Evolutionary conservation across 2,113 vertebrate species (phyloP).

Genomic region (Eulemur macaco): DNA sequence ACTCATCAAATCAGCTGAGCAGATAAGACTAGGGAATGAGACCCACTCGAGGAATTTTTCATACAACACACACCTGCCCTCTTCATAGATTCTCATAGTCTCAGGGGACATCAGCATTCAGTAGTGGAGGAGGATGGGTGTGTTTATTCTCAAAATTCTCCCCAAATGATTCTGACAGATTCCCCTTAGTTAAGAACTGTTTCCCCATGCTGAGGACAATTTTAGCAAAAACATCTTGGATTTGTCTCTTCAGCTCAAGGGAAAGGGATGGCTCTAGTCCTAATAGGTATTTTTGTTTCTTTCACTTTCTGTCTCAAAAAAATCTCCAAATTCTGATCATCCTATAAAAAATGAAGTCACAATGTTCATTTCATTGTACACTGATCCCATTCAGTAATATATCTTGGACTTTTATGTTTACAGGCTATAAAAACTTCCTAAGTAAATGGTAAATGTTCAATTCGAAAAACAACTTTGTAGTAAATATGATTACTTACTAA

Average conservation of each 20-base stretch:
- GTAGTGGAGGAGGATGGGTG: neutral
- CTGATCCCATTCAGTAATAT: neutral
- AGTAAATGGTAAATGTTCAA: neutral
- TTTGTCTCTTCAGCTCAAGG: neutral
- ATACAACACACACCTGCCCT: neutral
- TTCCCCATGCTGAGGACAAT: neutral
- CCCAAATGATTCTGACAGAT: neutral
- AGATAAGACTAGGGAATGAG: neutral
- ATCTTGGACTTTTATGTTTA: neutral
- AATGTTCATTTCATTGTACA: neutral
- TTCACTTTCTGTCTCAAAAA: neutral
- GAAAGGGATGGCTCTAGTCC: neutral
- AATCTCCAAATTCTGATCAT: neutral
- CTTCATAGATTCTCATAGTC: neutral
- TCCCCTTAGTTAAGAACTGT: neutral
- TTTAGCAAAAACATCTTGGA: neutral
- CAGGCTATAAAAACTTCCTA: neutral
- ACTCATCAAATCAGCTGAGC: neutral
- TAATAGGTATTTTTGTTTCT: neutral
- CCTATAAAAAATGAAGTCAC: neutral
- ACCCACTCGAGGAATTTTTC: neutral
- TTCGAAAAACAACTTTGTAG: neutral
- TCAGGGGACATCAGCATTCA: neutral
- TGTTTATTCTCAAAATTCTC: neutral
- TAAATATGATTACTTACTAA: slow-evolving; percentile 12